phyloP scores from a whole-genome alignment of 2,797 vertebrate species.

The Lepilemur ruficaudatus region DNA sequence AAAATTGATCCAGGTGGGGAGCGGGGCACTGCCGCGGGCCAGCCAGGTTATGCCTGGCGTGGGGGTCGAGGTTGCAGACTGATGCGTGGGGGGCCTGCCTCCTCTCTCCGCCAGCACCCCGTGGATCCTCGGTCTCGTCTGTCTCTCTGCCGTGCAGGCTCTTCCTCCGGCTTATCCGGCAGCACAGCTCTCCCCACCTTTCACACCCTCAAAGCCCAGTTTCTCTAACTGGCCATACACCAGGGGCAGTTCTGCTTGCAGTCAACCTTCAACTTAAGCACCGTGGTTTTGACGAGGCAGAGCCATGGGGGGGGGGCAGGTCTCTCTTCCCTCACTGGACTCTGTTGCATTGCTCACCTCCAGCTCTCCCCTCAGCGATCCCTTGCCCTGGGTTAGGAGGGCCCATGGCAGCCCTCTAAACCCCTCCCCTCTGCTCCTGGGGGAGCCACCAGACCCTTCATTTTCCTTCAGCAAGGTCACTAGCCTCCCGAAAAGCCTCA shows the following conservation, averaged over 20 bases:
- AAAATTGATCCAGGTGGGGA: not conserved
- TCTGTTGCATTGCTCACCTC: not conserved
- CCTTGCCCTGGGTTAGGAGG: not conserved
- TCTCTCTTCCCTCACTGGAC: too few relatives aligned
- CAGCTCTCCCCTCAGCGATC: not conserved
- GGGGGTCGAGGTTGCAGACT: rapidly evolving
- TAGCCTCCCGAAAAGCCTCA: too few relatives aligned
- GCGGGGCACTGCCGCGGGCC: rapidly evolving
- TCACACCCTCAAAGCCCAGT: not conserved
- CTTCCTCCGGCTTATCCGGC: not conserved
- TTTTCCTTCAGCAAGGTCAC: not conserved
- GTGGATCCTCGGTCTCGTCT: too few relatives aligned
- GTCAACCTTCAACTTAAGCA: not conserved
- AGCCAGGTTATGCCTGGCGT: too few relatives aligned
- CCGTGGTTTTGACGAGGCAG: not conserved
- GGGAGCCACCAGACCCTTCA: not conserved
- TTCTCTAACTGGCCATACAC: not conserved
- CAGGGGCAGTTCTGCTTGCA: not conserved
- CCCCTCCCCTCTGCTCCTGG: not conserved
- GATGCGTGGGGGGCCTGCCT: rapidly evolving
- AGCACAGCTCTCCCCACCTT: not conserved
- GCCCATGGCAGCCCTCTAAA: not conserved
- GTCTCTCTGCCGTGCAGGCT: rapidly evolving
- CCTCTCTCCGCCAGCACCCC: not conserved
- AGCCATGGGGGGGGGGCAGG: not conserved